These are phyloP conservation scores for Calliphora vicina DNA, from an alignment of 1,140 invertebrate species.

Conservation along the genomic window DNA sequence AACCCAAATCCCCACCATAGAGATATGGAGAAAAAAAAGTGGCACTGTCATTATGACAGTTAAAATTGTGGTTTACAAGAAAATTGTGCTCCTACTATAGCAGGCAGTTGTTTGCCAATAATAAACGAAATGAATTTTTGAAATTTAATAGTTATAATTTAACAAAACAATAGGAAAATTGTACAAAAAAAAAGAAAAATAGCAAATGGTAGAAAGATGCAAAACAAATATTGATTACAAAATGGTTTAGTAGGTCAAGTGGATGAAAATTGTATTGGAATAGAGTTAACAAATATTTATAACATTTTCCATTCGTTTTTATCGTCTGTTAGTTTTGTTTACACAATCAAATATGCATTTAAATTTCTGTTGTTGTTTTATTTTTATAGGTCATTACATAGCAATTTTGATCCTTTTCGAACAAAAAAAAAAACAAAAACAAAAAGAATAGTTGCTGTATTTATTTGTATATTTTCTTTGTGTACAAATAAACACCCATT, in stretches of 20 bases:
- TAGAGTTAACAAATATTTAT: not conserved
- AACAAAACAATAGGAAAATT: too few species aligned
- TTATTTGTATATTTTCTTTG: conserved; percentile 9
- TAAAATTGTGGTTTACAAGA: not conserved
- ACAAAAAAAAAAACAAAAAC: too few species aligned
- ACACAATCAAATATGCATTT: not conserved
- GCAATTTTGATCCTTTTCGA: conserved; percentile 13
- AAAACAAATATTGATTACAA: conserved; percentile 32
- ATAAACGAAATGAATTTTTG: not conserved
- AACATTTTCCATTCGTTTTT: not conserved
- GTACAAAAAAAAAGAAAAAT: not conserved
- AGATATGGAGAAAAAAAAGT: not conserved
- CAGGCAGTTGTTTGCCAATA: not conserved
- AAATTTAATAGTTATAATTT: conserved; percentile 1
- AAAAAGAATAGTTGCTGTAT: too few species aligned
- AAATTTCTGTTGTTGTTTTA: not conserved
- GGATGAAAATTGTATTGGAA: not conserved
- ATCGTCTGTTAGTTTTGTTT: not conserved
- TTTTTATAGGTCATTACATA: conserved; percentile 27
- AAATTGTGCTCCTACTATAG: not conserved
- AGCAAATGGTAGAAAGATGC: not conserved
- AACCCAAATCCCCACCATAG: not conserved
- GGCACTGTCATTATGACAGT: conserved; percentile 28
- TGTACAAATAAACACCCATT: conserved; percentile 29
- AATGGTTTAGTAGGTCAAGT: conserved; percentile 30